Evolutionary conservation across 2,797 vertebrate genomes (phyloP).

Genomic region (Phoebastria nigripes): DNA sequence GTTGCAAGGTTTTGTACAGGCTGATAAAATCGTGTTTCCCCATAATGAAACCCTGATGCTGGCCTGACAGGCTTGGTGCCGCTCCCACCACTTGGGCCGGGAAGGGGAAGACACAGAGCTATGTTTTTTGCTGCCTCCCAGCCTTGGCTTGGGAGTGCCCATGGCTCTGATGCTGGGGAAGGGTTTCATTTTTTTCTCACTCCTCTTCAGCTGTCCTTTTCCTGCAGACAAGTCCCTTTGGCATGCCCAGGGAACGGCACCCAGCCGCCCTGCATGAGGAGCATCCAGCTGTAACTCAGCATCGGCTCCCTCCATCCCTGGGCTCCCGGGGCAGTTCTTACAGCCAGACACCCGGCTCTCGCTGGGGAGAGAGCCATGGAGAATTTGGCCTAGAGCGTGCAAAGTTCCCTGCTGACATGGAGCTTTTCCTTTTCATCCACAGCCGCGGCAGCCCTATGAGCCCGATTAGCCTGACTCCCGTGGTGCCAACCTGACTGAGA

Average conservation of each 20-base stretch:
- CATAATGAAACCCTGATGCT: accelerated
- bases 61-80: neutral
- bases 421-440: neutral
- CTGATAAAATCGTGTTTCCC: accelerated
- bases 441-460: accelerated
- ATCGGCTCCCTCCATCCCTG: neutral
- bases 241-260: neutral
- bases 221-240: neutral
- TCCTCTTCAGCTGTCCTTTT: neutral
- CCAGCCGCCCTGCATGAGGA: neutral
- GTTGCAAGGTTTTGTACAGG: neutral
- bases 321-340: neutral
- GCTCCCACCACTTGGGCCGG: neutral
- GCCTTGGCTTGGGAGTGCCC: neutral
- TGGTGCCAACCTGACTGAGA: neutral
- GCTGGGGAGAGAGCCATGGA: neutral
- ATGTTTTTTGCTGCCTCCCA: neutral
- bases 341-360: neutral
- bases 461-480: accelerated
- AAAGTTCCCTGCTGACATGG: neutral
- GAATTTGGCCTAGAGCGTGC: neutral
- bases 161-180: neutral
- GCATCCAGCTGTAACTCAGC: neutral
- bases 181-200: neutral
- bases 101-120: neutral